Conservation (phyloP, 2,797 vertebrate species). For the Sebastes steindachneri region DNA sequence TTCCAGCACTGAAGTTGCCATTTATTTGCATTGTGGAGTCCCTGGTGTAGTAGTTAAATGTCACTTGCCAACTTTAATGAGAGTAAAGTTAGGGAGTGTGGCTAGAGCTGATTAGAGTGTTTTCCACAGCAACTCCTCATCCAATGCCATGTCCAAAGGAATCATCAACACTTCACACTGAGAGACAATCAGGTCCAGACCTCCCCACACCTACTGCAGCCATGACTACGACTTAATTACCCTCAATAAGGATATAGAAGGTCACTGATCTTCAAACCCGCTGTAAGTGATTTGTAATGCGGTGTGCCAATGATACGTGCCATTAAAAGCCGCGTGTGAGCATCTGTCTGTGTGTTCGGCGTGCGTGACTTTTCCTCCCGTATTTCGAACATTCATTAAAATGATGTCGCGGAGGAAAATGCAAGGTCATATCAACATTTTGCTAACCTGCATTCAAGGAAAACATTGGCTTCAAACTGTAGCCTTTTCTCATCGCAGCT, state of each 20-base stretch:
- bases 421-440: neutral
- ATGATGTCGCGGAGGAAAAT: neutral
- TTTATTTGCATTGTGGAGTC: slow-evolving; percentile 81
- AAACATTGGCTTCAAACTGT: neutral
- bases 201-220: slow-evolving; percentile 16
- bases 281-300: slow-evolving; percentile 30
- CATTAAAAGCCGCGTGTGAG: slow-evolving; percentile 16
- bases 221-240: slow-evolving; percentile 45
- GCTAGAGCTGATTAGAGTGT: slow-evolving; percentile 72
- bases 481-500: neutral
- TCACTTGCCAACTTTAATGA: slow-evolving; percentile 82
- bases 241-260: slow-evolving; percentile 38
- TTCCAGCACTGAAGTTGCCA: slow-evolving; percentile 74
- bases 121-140: slow-evolving; percentile 61
- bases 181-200: slow-evolving; percentile 44
- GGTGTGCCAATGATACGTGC: slow-evolving; percentile 9
- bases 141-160: slow-evolving; percentile 56
- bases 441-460: neutral
- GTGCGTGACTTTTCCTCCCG: neutral
- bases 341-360: neutral
- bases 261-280: slow-evolving; percentile 21
- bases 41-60: slow-evolving; percentile 78
- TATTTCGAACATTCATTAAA: slow-evolving; percentile 13
- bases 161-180: slow-evolving; percentile 58
- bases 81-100: slow-evolving; percentile 73